Percentiles rank a stretch among this genome's conserved stretches.
Evolutionary conservation across 2,888 invertebrate genomes (phyloP).

Genomic region (Neoascia interrupta): DNA sequence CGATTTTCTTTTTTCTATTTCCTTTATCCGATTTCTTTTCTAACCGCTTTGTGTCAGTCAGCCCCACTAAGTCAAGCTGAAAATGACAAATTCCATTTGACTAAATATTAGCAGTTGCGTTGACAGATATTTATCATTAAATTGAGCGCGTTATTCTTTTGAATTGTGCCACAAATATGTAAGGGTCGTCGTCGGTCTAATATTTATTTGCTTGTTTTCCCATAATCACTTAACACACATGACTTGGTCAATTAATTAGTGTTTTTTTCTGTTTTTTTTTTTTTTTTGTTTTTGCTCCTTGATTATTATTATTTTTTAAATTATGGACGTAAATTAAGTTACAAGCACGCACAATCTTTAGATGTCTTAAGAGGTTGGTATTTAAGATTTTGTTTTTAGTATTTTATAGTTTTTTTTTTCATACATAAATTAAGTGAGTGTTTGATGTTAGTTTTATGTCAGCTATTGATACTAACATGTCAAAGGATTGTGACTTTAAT

Average conservation of each 20-base stretch:
- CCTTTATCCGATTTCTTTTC: no score
- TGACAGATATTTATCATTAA: slow-evolving; percentile 59
- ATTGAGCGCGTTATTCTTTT: slow-evolving; percentile 35
- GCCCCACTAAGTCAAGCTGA: slow-evolving; percentile 11
- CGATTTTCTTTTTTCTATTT: no score
- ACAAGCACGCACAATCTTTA: no score
- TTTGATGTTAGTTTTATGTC: no score
- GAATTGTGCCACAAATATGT: slow-evolving; percentile 45
- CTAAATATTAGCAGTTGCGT: slow-evolving; percentile 53
- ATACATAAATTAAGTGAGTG: no score
- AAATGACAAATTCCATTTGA: slow-evolving; percentile 49
- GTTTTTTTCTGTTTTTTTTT: slow-evolving; percentile 2
- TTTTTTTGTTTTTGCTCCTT: neutral
- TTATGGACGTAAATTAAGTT: no score
- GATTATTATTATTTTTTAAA: slow-evolving; percentile 3
- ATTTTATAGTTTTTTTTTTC: no score
- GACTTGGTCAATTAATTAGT: slow-evolving; percentile 26
- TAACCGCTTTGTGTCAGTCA: no score
- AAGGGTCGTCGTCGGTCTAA: slow-evolving; percentile 33
- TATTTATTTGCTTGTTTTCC: slow-evolving; percentile 28
- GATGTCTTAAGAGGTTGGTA: no score
- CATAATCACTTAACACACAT: slow-evolving; percentile 35
- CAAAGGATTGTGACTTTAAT: no score
- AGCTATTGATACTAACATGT: no score
- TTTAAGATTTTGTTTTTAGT: no score